Percentiles rank a stretch among this genome's conserved stretches.
These are phyloP conservation scores for Dasypolia templi DNA, from an alignment of 2,888 invertebrate species.

Conservation along the genomic window DNA sequence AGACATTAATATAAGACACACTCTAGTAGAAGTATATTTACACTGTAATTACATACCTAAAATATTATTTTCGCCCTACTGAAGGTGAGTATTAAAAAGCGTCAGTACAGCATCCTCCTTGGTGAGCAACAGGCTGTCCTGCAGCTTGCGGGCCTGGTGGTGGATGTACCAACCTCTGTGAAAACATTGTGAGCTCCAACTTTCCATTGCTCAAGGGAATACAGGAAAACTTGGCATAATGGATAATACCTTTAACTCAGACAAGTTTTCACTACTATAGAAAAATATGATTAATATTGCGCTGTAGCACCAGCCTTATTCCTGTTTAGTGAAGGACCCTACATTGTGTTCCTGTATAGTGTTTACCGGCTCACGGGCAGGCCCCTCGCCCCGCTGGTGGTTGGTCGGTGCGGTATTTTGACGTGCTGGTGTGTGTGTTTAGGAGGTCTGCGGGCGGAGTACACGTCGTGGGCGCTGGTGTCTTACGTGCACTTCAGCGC, in stretches of 20 bases:
- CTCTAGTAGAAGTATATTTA: conserved; percentile 1
- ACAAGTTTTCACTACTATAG: not conserved
- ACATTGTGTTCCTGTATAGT: not conserved
- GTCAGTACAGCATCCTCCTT: not conserved
- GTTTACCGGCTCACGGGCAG: not conserved
- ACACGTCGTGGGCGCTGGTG: conserved; percentile 70
- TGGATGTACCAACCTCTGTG: not conserved
- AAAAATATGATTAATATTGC: not conserved
- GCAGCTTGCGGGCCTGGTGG: not conserved
- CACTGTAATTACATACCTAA: not conserved
- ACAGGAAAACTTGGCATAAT: not conserved
- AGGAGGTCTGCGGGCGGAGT: conserved; percentile 77
- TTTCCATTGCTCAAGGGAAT: not conserved
- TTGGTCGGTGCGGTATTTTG: too few species aligned
- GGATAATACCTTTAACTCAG: not conserved
- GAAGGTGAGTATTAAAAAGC: not conserved
- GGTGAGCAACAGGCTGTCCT: too few species aligned
- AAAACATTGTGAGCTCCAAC: not conserved
- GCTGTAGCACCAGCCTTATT: not conserved
- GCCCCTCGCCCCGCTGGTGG: not conserved
- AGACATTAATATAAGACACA: not conserved
- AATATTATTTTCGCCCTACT: not conserved
- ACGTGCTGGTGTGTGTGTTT: conserved; percentile 13
- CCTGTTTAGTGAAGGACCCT: not conserved
- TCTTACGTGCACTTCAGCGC: conserved; percentile 76